Conservation (phyloP, 2,888 invertebrate species). For the Pollenia amentaria region DNA sequence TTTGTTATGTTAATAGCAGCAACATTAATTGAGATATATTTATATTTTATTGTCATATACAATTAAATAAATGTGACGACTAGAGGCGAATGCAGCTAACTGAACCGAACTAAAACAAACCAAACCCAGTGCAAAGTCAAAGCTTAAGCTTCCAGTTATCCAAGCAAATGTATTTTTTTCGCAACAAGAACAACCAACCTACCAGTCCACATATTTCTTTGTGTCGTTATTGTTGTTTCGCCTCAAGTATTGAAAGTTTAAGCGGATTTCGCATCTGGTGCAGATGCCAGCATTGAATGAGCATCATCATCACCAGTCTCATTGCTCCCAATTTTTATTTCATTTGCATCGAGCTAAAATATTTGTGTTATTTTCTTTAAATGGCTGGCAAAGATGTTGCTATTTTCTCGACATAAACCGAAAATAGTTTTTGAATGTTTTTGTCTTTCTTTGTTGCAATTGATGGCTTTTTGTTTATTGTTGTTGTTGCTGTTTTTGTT, state of each 20-base stretch:
- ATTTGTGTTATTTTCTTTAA: constrained; percentile 50
- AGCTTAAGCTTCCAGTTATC: constrained; percentile 15
- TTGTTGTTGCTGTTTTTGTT: background rate
- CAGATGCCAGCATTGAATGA: constrained; percentile 15
- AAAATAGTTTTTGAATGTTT: constrained; percentile 62
- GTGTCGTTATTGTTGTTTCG: constrained; percentile 34
- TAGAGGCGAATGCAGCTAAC: background rate
- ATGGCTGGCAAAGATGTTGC: constrained; percentile 44
- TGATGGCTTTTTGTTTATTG: background rate
- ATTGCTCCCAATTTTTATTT: constrained; percentile 48
- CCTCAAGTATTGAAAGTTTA: constrained; percentile 47
- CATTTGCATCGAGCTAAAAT: constrained; percentile 35
- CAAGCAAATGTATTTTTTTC: constrained; percentile 2
- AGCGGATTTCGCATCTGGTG: constrained; percentile 41
- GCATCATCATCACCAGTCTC: constrained; percentile 23
- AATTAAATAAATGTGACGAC: constrained; percentile 34
- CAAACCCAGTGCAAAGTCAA: background rate
- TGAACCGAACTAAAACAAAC: background rate
- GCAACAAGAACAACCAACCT: constrained; percentile 12
- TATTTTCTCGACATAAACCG: constrained; percentile 42
- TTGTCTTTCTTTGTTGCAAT: constrained; percentile 31
- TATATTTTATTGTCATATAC: constrained; percentile 57
- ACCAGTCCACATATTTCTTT: constrained; percentile 2
- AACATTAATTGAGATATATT: constrained; percentile 65
- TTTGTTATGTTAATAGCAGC: constrained; percentile 35